Percentiles rank a stretch among this genome's conserved stretches.
phyloP scores from a whole-genome alignment of 2,797 vertebrate genomes.

The Gastrophryne carolinensis region DNA sequence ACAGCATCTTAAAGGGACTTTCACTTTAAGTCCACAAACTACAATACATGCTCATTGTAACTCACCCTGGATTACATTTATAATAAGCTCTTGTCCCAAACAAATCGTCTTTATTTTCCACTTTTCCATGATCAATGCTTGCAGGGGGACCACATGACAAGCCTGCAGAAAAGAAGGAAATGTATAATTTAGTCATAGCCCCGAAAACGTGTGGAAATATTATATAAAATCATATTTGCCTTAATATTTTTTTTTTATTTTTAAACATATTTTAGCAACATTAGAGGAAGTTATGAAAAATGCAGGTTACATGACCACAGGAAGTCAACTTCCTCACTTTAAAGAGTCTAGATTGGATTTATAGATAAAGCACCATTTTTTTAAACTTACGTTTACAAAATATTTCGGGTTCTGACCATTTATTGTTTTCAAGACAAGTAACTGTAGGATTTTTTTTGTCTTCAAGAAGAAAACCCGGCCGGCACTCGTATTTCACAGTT shows the following conservation, averaged over 20 bases:
- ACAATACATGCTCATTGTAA: too few species aligned
- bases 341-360: too few species aligned
- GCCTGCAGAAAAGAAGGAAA: conserved; percentile 40
- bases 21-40: too few species aligned
- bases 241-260: too few species aligned
- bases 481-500: not conserved
- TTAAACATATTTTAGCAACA: too few species aligned
- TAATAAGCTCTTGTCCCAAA: conserved; percentile 60
- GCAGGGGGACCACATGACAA: conserved; percentile 56
- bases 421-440: not conserved
- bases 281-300: too few species aligned
- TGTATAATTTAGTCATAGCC: not conserved
- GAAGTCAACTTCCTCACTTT: too few species aligned
- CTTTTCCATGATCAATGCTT: conserved; percentile 48
- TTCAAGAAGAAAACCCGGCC: not conserved
- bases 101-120: not conserved
- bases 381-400: conserved; percentile 26
- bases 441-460: not conserved
- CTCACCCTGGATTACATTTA: conserved; percentile 65
- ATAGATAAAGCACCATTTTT: not conserved
- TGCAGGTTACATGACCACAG: too few species aligned
- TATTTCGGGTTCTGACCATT: not conserved
- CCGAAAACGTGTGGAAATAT: too few species aligned
- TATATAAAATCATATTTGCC: too few species aligned
- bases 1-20: too few species aligned